phyloP scores from a whole-genome alignment of 2,888 invertebrate species.

The Yponomeuta plumbellus region DNA sequence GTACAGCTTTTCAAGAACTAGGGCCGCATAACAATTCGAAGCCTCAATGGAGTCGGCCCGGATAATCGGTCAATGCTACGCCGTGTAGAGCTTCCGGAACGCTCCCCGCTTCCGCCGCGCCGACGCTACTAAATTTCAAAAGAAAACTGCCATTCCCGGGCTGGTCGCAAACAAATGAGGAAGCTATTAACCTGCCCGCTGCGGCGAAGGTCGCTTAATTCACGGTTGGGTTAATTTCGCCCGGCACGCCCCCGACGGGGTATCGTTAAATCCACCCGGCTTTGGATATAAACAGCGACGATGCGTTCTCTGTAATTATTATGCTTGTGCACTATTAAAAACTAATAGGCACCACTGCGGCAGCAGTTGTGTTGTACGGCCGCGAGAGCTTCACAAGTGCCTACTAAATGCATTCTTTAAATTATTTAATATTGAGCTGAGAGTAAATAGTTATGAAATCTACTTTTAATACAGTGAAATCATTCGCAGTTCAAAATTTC shows the following conservation, averaged over 20 bases:
- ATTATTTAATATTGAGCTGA: no score
- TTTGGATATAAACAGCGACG: conserved; percentile 28
- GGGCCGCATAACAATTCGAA: no score
- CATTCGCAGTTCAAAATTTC: no score
- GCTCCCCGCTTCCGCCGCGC: background rate
- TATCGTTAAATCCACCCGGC: conserved; percentile 35
- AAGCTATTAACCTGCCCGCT: conserved; percentile 29
- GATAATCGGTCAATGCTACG: no score
- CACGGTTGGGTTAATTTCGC: conserved; percentile 31
- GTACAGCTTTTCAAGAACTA: no score
- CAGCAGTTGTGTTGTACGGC: no score
- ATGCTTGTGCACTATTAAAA: conserved; percentile 28
- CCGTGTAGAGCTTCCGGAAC: background rate
- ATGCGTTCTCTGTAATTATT: conserved; percentile 27
- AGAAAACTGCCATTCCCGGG: conserved; percentile 29
- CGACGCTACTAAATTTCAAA: conserved; percentile 24
- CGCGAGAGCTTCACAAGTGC: no score
- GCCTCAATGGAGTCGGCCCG: no score
- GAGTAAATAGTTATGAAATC: no score
- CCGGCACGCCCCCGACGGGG: conserved; percentile 30
- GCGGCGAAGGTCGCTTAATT: conserved; percentile 26
- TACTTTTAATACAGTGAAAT: no score
- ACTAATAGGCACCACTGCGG: background rate
- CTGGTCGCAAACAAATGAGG: conserved; percentile 32
- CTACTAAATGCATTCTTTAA: no score